Conservation (phyloP, 1,140 invertebrate species). For the Ceratoteleas bidentatus region DNA sequence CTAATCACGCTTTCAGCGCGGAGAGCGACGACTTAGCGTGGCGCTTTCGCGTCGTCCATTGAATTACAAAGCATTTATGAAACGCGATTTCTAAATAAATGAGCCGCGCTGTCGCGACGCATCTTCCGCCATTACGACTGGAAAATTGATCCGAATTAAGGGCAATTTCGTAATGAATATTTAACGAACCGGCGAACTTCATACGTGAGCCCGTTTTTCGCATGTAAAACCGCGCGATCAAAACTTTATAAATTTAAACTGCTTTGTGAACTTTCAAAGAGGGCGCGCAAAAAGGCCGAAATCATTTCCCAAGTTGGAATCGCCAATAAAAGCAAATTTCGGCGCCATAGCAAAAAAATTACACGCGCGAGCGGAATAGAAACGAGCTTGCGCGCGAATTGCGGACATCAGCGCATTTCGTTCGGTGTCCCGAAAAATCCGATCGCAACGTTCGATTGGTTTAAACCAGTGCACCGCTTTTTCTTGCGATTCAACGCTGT, state of each 20-base stretch:
- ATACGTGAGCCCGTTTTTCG: background rate
- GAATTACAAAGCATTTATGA: constrained; percentile 45
- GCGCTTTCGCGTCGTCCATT: constrained; percentile 27
- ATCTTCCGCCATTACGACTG: background rate
- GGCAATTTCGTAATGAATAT: constrained; percentile 9
- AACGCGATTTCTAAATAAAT: constrained; percentile 16
- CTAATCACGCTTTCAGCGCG: constrained; percentile 26
- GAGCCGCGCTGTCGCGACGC: background rate
- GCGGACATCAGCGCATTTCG: background rate
- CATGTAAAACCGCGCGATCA: constrained; percentile 3
- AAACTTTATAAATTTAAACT: constrained; percentile 30
- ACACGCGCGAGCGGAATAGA: constrained; percentile 9
- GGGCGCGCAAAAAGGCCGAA: background rate
- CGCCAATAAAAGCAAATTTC: constrained; percentile 18
- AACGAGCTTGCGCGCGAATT: background rate
- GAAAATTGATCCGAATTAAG: background rate
- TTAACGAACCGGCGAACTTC: constrained; percentile 6
- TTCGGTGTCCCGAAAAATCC: background rate
- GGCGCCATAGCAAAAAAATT: background rate
- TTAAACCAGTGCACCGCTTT: background rate
- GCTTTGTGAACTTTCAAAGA: constrained; percentile 27
- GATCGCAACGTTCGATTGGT: background rate
- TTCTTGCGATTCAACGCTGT: too few relatives aligned
- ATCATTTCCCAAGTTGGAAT: constrained; percentile 20
- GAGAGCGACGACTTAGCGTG: constrained; percentile 24